Percentiles rank a stretch among this genome's conserved stretches.
Evolutionary conservation across 2,888 invertebrate species (phyloP).

Genomic region (Dione juno): DNA sequence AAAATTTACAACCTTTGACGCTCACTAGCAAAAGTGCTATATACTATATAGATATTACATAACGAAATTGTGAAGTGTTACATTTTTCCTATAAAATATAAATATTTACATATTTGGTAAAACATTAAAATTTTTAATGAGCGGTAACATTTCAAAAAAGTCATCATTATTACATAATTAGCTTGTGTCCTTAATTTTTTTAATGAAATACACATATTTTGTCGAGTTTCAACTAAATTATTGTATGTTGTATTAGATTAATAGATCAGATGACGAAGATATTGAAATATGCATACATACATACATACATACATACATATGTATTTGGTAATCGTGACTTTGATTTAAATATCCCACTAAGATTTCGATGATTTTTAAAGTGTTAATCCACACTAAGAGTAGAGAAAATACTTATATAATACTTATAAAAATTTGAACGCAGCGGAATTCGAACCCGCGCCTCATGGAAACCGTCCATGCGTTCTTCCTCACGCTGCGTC

Average conservation of each 20-base stretch:
- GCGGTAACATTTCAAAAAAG: neutral
- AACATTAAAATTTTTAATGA: slow-evolving; percentile 1
- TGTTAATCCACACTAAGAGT: no score
- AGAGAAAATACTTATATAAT: no score
- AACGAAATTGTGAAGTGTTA: no score
- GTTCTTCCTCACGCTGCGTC: no score
- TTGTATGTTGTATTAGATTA: neutral
- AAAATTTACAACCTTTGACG: neutral
- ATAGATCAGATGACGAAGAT: neutral
- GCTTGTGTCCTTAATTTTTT: neutral
- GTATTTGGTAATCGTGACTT: neutral
- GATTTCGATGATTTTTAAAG: no score
- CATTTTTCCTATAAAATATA: no score
- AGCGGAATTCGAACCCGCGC: no score
- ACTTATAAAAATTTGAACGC: no score
- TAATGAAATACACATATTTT: neutral
- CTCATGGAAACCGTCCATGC: no score
- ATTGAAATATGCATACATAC: no score
- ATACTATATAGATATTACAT: no score
- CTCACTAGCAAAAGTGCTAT: neutral
- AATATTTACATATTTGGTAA: neutral
- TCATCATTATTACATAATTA: neutral
- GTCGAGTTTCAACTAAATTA: neutral
- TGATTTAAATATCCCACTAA: no score
- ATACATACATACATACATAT: neutral